Conservation (phyloP, 1,140 invertebrate genomes). For the Drosophila mayri region DNA sequence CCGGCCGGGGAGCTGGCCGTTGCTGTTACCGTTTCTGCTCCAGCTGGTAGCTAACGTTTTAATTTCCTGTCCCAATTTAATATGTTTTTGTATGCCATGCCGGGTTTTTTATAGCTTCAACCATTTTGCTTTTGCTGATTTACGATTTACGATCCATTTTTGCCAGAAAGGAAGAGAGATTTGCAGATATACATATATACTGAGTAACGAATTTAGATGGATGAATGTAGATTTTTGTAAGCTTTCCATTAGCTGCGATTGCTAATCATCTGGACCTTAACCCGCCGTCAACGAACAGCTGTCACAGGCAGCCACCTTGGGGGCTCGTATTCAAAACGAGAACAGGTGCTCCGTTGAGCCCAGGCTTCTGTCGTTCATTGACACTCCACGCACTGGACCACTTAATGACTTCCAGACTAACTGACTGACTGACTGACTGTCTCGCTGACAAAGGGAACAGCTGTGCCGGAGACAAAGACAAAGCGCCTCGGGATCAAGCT, state of each 20-base stretch:
- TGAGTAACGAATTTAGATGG: conserved; percentile 4
- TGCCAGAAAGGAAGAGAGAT: conserved; percentile 3
- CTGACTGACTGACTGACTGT: not conserved
- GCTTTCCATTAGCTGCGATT: conserved; percentile 15
- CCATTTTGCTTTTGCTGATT: conserved; percentile 32
- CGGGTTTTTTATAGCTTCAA: conserved; percentile 21
- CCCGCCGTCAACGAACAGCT: conserved; percentile 20
- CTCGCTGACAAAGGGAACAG: conserved; percentile 38
- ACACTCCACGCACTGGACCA: conserved; percentile 55
- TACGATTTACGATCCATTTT: conserved; percentile 40
- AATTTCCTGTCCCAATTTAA: conserved; percentile 69
- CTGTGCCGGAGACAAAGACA: conserved; percentile 58
- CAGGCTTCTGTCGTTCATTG: conserved; percentile 53
- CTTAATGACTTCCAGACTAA: conserved; percentile 17
- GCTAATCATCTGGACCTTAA: conserved; percentile 48
- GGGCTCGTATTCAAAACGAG: conserved; percentile 37
- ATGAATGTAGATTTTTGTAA: not conserved
- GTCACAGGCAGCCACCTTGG: conserved; percentile 33
- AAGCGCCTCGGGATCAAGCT: conserved; percentile 50
- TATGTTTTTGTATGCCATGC: conserved; percentile 34
- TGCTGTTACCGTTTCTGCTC: conserved; percentile 49
- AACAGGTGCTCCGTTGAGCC: conserved; percentile 34
- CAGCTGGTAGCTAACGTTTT: conserved; percentile 57
- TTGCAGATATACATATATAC: not conserved
- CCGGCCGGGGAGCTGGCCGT: conserved; percentile 13